These are phyloP conservation scores for Gasterosteus aculeatus DNA, from an alignment of 2,113 vertebrate genomes.

Conservation along the genomic window DNA sequence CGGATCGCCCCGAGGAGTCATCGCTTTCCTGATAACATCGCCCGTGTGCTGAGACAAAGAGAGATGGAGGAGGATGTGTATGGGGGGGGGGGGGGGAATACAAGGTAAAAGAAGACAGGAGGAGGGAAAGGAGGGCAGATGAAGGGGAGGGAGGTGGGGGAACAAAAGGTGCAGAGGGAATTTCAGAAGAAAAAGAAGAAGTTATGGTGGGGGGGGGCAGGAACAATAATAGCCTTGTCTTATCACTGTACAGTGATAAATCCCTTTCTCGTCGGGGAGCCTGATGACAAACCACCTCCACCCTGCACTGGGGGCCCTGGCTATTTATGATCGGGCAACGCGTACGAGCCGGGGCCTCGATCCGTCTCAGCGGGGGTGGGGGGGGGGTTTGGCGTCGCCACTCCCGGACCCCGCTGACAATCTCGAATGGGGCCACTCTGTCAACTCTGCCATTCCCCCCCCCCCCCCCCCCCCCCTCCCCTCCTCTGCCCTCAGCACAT, in stretches of 20 bases:
- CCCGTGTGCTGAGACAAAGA: slow-evolving; percentile 13
- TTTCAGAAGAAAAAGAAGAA: slow-evolving; percentile 27
- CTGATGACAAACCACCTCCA: slow-evolving; percentile 72
- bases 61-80: background rate
- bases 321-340: slow-evolving; percentile 65
- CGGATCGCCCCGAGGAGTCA: slow-evolving; percentile 49
- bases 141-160: too few relatives aligned
- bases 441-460: slow-evolving; percentile 33
- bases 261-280: slow-evolving; percentile 62
- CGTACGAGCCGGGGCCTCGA: slow-evolving; percentile 27
- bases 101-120: slow-evolving; percentile 46
- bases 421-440: slow-evolving; percentile 40
- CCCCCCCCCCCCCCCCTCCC: too few relatives aligned
- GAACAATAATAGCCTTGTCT: slow-evolving; percentile 76
- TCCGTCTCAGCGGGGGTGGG: too few relatives aligned
- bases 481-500: slow-evolving; percentile 29
- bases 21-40: slow-evolving; percentile 55
- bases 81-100: background rate
- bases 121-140: slow-evolving; percentile 27
- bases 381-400: slow-evolving; percentile 30
- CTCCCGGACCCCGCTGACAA: slow-evolving; percentile 52
- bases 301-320: slow-evolving; percentile 35
- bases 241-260: slow-evolving; percentile 73
- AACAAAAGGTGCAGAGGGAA: slow-evolving; percentile 1
- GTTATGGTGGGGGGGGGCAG: slow-evolving; percentile 40